Evolutionary conservation across 1,140 invertebrate genomes (phyloP), one percentile per base, ranked within the genome.

Genomic region (Drosophila virilis): DNA sequence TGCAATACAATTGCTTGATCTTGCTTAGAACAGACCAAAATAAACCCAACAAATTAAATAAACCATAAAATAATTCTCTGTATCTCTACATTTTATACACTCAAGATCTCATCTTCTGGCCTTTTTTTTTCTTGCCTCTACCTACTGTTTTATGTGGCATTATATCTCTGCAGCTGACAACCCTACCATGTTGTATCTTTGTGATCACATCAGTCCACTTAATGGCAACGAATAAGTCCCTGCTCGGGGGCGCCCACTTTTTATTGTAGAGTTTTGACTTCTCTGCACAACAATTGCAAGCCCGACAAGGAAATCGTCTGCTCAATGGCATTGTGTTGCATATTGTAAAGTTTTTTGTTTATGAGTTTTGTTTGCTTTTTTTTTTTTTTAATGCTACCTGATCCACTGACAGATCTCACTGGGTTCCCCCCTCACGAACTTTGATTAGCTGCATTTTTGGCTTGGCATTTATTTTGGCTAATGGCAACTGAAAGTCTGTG

Each of bases 391-490:
- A 65, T 48, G 37, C 52, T 65, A 71, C 60, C 68, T 71, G 60
- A n/a, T 35, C 33, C n/a, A 28, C 10, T 28, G 46, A 7, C 22
- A 42, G 7, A 28, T 13, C 33, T 66, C 33, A n/a, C 40, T 5
- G 35, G 4, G 22, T 35, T 35, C 46, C 13, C 32, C 54, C 5
- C 12, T 28, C 0, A 5, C n/a, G 8, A 38, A 28, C 33, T 37
- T 42, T 12, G 22, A 15, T 67, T 59, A 22, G 35, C 48, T 65
- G 61, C 43, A 54, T 45, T 70, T 70, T 35, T 17, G 13, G 5
- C 51, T 54, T 13, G 32, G 32, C 68, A 72, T 45, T 66, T 58
- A 17, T 51, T 40, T 74, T 68, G 40, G 66, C 52, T 55, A 74
- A 68, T 74, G 65, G 52, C 52, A 38, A 32, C 32, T 35, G 17